A percentile compares a stretch with the other conserved stretches of the same genome.
These are phyloP conservation scores for Epinephelus awoara DNA, from an alignment of 2,797 vertebrate genomes.

Conservation along the genomic window DNA sequence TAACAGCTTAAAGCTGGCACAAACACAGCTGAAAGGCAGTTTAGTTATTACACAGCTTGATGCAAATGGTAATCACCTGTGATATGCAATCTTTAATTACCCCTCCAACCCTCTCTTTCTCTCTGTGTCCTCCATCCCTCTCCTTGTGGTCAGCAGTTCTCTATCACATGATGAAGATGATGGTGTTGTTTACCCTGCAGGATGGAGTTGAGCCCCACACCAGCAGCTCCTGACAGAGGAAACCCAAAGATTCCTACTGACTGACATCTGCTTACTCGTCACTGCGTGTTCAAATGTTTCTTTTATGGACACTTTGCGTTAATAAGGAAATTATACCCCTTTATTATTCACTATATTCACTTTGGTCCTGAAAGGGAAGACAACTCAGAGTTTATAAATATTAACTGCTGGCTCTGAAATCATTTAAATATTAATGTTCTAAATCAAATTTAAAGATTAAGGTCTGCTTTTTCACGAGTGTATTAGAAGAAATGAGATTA, in stretches of 20 bases:
- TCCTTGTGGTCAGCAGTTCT: not conserved
- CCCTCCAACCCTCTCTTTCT: not conserved
- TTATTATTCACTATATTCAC: not conserved
- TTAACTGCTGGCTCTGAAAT: not conserved
- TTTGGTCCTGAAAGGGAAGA: not conserved
- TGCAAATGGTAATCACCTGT: not conserved
- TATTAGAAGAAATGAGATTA: slow-evolving; percentile 13
- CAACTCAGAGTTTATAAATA: not conserved
- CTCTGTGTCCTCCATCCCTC: not conserved
- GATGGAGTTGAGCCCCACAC: not conserved
- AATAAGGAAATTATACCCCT: too few relatives aligned
- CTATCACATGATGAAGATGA: slow-evolving; percentile 1
- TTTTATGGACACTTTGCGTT: not conserved
- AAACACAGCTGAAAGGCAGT: not conserved
- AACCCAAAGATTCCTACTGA: not conserved
- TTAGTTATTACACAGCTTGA: not conserved
- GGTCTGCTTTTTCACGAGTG: not conserved
- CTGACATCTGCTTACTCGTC: not conserved
- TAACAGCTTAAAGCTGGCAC: too few relatives aligned
- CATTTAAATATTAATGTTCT: not conserved
- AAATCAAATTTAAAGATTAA: slow-evolving; percentile 17
- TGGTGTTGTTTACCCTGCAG: not conserved
- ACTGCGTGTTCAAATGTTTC: not conserved
- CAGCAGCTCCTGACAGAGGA: not conserved
- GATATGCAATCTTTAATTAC: not conserved